Conservation (phyloP, 2,113 vertebrate species). For the Lagopus muta region DNA sequence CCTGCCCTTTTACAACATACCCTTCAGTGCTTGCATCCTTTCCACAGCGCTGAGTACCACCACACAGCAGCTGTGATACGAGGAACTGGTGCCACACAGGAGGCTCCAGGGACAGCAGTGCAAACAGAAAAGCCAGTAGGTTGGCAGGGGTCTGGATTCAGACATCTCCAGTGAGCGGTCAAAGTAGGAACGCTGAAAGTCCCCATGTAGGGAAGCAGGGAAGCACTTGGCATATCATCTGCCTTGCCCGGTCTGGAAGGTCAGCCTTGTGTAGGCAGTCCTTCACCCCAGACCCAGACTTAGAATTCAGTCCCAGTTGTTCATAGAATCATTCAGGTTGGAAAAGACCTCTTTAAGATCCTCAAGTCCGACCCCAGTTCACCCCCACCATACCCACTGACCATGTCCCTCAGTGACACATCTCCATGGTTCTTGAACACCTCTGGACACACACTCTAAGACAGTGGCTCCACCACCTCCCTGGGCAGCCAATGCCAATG, state of each 20-base stretch:
- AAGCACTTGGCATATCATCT: neutral
- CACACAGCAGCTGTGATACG: neutral
- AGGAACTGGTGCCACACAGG: neutral
- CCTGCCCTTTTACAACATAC: neutral
- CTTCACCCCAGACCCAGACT: neutral
- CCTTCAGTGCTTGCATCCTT: neutral
- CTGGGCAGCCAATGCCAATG: no score
- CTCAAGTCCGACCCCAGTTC: no score
- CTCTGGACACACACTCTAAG: no score
- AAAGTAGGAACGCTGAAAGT: accelerated
- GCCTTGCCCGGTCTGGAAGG: neutral
- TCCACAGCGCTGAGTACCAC: neutral
- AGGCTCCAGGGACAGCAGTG: neutral
- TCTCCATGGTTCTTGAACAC: no score
- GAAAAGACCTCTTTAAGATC: no score
- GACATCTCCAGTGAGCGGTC: neutral
- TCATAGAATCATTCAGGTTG: neutral
- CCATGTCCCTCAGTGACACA: no score
- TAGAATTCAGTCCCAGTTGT: neutral
- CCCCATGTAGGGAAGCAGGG: neutral
- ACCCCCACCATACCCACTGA: no score
- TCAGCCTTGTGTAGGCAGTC: neutral
- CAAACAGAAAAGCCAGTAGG: neutral
- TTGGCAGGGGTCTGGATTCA: neutral
- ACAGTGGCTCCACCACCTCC: no score